Evolutionary conservation across 1,140 invertebrate species (phyloP), one percentile per base, ranked within the genome.

Genomic region (Drosophila simulans): DNA sequence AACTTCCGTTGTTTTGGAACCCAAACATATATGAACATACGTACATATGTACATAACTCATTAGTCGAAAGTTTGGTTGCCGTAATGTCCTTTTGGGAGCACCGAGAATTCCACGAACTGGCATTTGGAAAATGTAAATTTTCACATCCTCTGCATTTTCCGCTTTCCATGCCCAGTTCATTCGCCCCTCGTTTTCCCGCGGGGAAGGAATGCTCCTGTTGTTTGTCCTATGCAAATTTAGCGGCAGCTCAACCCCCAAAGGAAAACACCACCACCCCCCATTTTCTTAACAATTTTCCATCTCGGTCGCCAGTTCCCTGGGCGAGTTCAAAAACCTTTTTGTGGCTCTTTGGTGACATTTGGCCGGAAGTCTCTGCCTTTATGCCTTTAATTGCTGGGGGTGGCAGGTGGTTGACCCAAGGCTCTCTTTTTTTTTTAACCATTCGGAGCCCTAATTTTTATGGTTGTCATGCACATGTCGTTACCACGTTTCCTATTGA

Each of bases 271-370:
- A n/a, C 3, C 31, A 22, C 5, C 12, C 12, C 31, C 31, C 31
- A 5, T 17, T 15, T 62, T 46, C 31, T 17, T 13, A 12, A 13
- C 13, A 25, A 3, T 62, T 62, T 62, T 27, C 25, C 35, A 31
- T 15, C 46, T 20, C 22, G 43, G 34, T 20, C 43, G 17, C 17
- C 17, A 27, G 45, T 37, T 63, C 27, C 43, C 43, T 8, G 20
- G 37, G 56, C 31, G 83, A 39, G 84, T 88, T 88, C 83, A 83
- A 88, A 77, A 89, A 88, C 80, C 83, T 88, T 83, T 77, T 59
- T 76, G 72, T n/a, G 60, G 70, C 72, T 8, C 40, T 77, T 65
- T 74, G 83, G 75, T 88, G 83, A 88, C 83, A 88, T 83, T 88
- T 89, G 83, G 76, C 71, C 83, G 83, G 84, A 88, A 69, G 71